Conservation (phyloP, 2,888 invertebrate genomes). For the Scelioninae gen. 2 region DNA sequence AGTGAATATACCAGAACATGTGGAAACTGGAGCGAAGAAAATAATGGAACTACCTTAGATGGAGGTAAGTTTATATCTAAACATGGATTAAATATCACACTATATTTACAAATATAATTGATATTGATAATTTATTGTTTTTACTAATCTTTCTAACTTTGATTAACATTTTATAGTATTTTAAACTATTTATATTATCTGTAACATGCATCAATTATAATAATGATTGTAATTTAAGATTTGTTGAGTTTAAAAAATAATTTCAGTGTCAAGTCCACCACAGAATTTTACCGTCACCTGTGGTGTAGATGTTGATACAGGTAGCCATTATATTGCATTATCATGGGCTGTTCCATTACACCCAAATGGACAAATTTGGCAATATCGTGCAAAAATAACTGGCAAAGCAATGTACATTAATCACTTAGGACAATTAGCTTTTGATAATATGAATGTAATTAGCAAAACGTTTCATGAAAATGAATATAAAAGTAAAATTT, state of each 20-base stretch:
- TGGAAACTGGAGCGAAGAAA: conserved; percentile 85
- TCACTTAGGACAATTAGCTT: conserved; percentile 74
- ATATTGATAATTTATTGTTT: too few species aligned
- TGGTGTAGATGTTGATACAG: conserved; percentile 79
- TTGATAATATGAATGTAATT: conserved; percentile 79
- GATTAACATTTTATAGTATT: too few species aligned
- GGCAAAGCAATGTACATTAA: conserved; percentile 77
- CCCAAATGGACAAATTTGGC: conserved; percentile 87
- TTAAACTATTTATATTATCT: too few species aligned
- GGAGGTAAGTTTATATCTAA: too few species aligned
- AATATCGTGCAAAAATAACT: conserved; percentile 82
- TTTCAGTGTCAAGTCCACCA: neutral
- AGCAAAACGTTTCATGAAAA: conserved; percentile 78
- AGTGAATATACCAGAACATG: conserved; percentile 86
- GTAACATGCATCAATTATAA: too few species aligned
- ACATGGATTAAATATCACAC: too few species aligned
- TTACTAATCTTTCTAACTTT: too few species aligned
- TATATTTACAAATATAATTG: too few species aligned
- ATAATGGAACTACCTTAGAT: conserved; percentile 89
- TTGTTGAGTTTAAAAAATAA: too few species aligned
- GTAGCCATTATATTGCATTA: conserved; percentile 80
- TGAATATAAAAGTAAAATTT: conserved; percentile 67
- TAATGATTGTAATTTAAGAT: too few species aligned
- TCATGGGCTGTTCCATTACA: conserved; percentile 84
- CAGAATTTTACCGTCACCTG: conserved; percentile 83